Evolutionary conservation across 2,113 vertebrate genomes (phyloP).

Genomic region (Platanista minor): DNA sequence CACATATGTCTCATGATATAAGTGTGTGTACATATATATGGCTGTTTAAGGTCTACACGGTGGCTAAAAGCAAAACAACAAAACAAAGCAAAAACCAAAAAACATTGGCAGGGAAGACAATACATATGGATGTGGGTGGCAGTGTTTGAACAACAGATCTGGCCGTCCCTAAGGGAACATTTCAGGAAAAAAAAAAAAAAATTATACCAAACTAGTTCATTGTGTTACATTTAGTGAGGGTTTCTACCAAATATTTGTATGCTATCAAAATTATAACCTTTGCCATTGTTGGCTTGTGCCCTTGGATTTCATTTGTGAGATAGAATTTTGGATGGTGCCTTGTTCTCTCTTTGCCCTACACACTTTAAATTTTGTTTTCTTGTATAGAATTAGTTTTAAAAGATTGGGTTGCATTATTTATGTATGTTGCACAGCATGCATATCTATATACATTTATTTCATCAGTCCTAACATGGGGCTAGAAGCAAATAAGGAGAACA

Average conservation of each 20-base stretch:
- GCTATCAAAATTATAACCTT: neutral
- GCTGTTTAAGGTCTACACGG: conserved; percentile 45
- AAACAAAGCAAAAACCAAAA: conserved; percentile 60
- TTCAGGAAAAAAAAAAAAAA: conserved; percentile 47
- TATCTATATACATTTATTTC: neutral
- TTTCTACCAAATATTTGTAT: conserved; percentile 25
- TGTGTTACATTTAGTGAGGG: conserved; percentile 2
- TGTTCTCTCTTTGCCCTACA: neutral
- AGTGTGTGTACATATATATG: neutral
- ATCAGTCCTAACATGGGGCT: neutral
- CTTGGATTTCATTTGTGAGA: neutral
- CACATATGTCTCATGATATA: neutral
- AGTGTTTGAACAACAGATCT: conserved; percentile 74
- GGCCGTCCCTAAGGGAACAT: conserved; percentile 60
- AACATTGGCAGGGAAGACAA: conserved; percentile 61
- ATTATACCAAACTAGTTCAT: conserved; percentile 41
- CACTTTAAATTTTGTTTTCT: neutral
- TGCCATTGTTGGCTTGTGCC: neutral
- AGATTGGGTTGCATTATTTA: neutral
- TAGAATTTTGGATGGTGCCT: neutral
- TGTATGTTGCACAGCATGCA: neutral
- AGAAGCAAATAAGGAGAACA: neutral
- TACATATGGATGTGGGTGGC: conserved; percentile 71
- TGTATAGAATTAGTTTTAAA: neutral
- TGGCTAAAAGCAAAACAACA: conserved; percentile 53